Base-by-base conservation (phyloP, 2,888 invertebrate genomes). In the Tethea ocularis region DNA sequence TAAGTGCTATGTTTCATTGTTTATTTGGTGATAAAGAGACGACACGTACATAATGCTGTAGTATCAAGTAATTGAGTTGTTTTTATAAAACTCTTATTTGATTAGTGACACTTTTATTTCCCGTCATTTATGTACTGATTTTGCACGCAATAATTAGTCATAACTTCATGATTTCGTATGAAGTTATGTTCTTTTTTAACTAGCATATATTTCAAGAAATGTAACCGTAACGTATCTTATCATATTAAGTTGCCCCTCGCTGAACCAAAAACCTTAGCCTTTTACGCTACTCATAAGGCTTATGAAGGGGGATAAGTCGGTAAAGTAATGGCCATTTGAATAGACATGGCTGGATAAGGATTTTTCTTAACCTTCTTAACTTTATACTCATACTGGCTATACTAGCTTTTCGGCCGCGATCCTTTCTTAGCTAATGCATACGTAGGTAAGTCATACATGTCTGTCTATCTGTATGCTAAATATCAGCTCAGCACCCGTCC, bases 21-120 rank as follows among this genome's bases (percentile, higher is more conserved):
- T 46, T 46, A 46, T 46, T 46, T 10, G 46, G 46, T 46, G 46
- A 46, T 46, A 46, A 46, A 46, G 20, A 46, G 7, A n/a, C 17
- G 20, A 15, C 20, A 46, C 46, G 46, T 20, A 46, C 10, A 8
- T 8, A 46, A 46, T 46, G 33, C 33, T 20, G 6, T 38, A 15
- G 11, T 33, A 1, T 7, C 4, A n/a, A 33, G 11, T 33, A 11
- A 38, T n/a, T 6, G 6, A 33, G 7, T 38, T 20, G 15, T 20
- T 46, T 20, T 20, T 10, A 46, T 20, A n/a, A n/a, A 41, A 46
- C n/a, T 8, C 46, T 20, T 46, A 41, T 41, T 46, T 20, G 46
- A 20, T 46, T 20, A 41, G 41, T 41, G 1, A 17, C 17, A 17
- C 10, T 46, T 38, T 38, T 38, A 38, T 38, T 38, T 38, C 38